Evolutionary conservation across 2,113 vertebrate genomes (phyloP).

Genomic region (Cyphotilapia sp.): DNA sequence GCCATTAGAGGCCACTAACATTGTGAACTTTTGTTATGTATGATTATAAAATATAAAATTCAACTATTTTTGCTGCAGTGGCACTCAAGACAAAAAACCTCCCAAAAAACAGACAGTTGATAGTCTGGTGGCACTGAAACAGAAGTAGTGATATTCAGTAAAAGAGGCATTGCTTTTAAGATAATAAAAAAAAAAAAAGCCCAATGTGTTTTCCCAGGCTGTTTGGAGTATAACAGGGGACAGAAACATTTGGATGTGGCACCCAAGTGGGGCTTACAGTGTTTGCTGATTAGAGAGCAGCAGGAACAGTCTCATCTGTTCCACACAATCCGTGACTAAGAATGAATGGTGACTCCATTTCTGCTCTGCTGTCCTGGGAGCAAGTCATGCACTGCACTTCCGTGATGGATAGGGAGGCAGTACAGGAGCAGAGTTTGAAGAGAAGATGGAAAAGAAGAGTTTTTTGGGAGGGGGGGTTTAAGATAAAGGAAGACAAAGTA

Average conservation of each 20-base stretch:
- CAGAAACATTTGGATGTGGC: not conserved
- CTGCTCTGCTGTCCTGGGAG: conserved; percentile 13
- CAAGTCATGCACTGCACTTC: not conserved
- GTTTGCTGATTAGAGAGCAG: conserved; percentile 5
- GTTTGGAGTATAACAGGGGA: not conserved
- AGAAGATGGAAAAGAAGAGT: not conserved
- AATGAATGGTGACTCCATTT: conserved; percentile 33
- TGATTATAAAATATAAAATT: not conserved
- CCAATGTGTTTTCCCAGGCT: not conserved
- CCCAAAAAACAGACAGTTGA: not conserved
- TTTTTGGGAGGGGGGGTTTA: fast-evolving
- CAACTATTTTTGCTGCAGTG: not conserved
- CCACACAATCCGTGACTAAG: not conserved
- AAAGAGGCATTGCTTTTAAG: not conserved
- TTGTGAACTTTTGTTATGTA: not conserved
- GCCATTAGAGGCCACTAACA: not conserved
- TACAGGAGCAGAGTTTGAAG: not conserved
- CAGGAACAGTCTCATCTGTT: conserved; percentile 11
- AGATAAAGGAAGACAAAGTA: not conserved
- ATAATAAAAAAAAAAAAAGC: not conserved
- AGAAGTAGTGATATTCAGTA: not conserved
- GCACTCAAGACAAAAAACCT: not conserved
- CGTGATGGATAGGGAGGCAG: conserved; percentile 28
- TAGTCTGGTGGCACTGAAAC: not conserved
- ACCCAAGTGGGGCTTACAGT: not conserved